phyloP scores from a whole-genome alignment of 2,888 invertebrate genomes.

The Dyspetes luteomarginatus region DNA sequence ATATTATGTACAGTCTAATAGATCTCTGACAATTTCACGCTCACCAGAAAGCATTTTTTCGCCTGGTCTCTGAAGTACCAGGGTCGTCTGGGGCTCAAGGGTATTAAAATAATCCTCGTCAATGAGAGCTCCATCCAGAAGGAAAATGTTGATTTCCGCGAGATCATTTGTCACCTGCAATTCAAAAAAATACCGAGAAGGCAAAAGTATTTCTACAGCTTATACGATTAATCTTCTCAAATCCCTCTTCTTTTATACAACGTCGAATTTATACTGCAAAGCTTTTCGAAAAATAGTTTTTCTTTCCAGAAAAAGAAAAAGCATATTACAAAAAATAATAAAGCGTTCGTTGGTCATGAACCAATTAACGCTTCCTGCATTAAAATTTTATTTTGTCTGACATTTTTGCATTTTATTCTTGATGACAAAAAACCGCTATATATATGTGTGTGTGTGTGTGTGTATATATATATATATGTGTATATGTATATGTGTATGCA shows the following conservation, averaged over 20 bases:
- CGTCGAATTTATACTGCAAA: neutral
- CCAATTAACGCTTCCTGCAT: too few species aligned
- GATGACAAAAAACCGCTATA: too few species aligned
- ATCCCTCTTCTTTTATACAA: neutral
- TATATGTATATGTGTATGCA: too few species aligned
- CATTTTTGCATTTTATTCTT: too few species aligned
- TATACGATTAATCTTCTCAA: neutral
- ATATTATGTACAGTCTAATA: neutral
- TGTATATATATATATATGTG: too few species aligned
- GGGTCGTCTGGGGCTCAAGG: conserved; percentile 89
- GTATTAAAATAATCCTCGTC: conserved; percentile 91
- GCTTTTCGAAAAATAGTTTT: neutral
- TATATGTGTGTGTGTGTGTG: too few species aligned
- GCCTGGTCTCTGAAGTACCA: conserved; percentile 85
- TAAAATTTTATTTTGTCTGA: too few species aligned
- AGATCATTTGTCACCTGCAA: conserved; percentile 69
- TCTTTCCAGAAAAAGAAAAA: too few species aligned
- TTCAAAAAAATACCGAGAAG: too few species aligned
- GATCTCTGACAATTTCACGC: conserved; percentile 3
- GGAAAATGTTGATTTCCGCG: conserved; percentile 76
- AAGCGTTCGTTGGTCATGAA: too few species aligned
- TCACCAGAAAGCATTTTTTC: conserved; percentile 82
- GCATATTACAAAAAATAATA: too few species aligned
- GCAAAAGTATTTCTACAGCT: too few species aligned
- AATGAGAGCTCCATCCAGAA: conserved; percentile 80